Conservation (phyloP, 2,888 invertebrate genomes). For the Meiosimyza platycephala region DNA sequence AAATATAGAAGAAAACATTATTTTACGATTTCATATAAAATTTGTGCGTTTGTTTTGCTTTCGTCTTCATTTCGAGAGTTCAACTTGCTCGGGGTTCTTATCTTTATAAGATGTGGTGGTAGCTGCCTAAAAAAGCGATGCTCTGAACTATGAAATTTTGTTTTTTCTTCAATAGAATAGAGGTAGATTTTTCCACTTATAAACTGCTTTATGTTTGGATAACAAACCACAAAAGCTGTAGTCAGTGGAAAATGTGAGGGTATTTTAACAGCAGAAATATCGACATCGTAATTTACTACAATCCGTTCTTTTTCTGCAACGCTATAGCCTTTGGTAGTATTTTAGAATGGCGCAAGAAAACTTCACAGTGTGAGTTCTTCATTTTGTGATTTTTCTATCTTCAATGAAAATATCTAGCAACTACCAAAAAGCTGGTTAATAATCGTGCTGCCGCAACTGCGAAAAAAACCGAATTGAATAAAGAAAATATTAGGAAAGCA, state of each 20-base stretch:
- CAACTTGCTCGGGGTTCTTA: too few relatives aligned
- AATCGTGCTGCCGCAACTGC: not conserved
- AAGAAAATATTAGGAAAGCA: not conserved
- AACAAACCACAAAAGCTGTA: constrained; percentile 1
- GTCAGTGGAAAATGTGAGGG: too few relatives aligned
- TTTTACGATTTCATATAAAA: constrained; percentile 23
- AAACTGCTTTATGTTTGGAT: constrained; percentile 7
- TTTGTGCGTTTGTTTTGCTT: constrained; percentile 3
- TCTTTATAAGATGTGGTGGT: too few relatives aligned
- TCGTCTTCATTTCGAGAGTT: not conserved
- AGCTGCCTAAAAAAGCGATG: too few relatives aligned
- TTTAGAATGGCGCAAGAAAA: not conserved
- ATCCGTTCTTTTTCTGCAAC: too few relatives aligned
- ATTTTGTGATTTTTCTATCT: not conserved
- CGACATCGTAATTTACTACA: constrained; percentile 4
- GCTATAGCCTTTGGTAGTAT: too few relatives aligned
- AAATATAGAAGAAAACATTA: not conserved
- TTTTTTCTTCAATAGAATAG: not conserved
- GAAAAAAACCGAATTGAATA: not conserved
- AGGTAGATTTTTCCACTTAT: constrained; percentile 1
- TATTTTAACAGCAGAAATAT: not conserved
- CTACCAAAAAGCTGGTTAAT: not conserved
- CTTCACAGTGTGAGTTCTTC: not conserved
- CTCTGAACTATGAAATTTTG: too few relatives aligned
- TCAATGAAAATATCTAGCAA: not conserved